Evolutionary conservation across 2,797 vertebrate genomes (phyloP).

Genomic region (Acipenser oxyrinchus): DNA sequence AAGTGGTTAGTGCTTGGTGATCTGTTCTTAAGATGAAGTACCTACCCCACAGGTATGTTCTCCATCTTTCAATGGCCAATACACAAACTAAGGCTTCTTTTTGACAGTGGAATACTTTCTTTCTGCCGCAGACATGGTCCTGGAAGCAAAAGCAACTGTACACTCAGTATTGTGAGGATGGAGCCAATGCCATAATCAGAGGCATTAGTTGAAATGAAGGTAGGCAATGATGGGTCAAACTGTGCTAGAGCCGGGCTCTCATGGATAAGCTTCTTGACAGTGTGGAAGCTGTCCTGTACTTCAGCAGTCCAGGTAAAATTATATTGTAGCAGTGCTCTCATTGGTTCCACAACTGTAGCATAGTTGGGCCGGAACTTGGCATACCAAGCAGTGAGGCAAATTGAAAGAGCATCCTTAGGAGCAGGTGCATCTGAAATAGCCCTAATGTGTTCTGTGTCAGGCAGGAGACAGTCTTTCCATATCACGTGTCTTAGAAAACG

Average conservation of each 20-base stretch:
- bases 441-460: no score
- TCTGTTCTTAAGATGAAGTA: no score
- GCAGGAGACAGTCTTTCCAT: no score
- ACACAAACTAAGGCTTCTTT: no score
- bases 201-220: neutral
- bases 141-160: neutral
- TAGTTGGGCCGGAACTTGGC: neutral
- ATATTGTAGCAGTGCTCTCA: neutral
- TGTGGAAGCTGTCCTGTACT: neutral
- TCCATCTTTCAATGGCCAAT: no score
- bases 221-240: neutral
- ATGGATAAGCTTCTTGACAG: neutral
- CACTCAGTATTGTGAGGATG: neutral
- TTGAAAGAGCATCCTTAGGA: no score
- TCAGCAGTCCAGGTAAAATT: neutral
- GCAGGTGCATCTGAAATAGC: no score
- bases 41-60: no score
- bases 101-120: no score
- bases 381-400: neutral
- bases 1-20: no score
- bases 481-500: no score
- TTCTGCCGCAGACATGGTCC: no score
- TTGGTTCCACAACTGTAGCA: neutral
- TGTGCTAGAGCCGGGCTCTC: neutral
- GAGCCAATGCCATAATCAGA: neutral